Evolutionary conservation across 1,140 invertebrate species (phyloP).

Genomic region (Macrotrachela quadricornifera): DNA sequence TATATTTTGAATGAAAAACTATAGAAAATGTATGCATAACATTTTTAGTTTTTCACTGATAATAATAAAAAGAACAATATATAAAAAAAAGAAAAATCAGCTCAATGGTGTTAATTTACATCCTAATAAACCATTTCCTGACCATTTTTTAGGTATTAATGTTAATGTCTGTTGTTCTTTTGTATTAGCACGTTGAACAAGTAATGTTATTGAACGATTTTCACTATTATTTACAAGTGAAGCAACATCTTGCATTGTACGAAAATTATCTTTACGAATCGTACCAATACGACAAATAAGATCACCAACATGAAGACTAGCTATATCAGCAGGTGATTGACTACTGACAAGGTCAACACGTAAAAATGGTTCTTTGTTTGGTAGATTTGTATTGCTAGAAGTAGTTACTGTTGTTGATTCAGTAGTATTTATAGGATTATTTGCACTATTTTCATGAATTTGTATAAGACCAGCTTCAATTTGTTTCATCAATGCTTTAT

Average conservation of each 20-base stretch:
- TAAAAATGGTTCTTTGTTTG: neutral
- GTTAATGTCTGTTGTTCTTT: neutral
- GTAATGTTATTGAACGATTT: neutral
- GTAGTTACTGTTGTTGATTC: neutral
- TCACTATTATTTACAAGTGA: neutral
- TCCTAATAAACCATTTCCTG: slow-evolving; percentile 1
- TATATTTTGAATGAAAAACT: too few relatives aligned
- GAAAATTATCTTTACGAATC: neutral
- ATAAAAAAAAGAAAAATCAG: too few relatives aligned
- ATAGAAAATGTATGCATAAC: too few relatives aligned
- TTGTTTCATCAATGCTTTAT: slow-evolving; percentile 5
- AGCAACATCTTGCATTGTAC: neutral
- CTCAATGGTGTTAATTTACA: neutral
- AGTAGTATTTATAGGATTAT: neutral
- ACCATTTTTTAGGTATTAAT: slow-evolving; percentile 1
- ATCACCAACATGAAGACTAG: neutral
- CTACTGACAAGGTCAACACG: neutral
- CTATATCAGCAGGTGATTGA: neutral
- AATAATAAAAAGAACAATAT: too few relatives aligned
- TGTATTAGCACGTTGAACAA: neutral
- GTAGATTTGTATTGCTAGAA: neutral
- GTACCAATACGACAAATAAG: slow-evolving; percentile 1
- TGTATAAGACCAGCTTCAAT: slow-evolving; percentile 2
- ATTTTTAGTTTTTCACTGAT: too few relatives aligned
- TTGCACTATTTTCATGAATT: neutral